phyloP scores from a whole-genome alignment of 2,113 vertebrate genomes.

The Verasper variegatus region DNA sequence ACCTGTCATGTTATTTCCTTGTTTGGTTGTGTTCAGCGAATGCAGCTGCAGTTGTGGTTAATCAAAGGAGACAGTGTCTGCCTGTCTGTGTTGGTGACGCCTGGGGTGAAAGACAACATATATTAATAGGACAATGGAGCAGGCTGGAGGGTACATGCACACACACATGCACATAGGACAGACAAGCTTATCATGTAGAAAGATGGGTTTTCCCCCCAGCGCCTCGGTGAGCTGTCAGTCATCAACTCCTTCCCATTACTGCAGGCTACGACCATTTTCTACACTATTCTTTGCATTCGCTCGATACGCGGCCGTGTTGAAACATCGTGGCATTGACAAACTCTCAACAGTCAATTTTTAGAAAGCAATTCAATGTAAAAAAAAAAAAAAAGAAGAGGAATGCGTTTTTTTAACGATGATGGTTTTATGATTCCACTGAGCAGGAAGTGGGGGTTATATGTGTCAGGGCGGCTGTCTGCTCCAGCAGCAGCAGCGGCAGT shows the following conservation, averaged over 20 bases:
- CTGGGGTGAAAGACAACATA: slow-evolving; percentile 56
- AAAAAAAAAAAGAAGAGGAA: slow-evolving; percentile 22
- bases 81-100: slow-evolving; percentile 5
- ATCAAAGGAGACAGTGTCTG: slow-evolving; percentile 40
- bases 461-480: slow-evolving; percentile 50
- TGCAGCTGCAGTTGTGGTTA: slow-evolving; percentile 54
- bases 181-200: slow-evolving; percentile 55
- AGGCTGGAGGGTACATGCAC: slow-evolving; percentile 23
- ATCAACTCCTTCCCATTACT: slow-evolving; percentile 42
- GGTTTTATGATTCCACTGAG: slow-evolving; percentile 56
- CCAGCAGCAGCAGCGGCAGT: slow-evolving; percentile 54
- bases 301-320: slow-evolving; percentile 1
- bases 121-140: slow-evolving; percentile 72
- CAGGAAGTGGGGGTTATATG: slow-evolving; percentile 62
- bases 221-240: slow-evolving; percentile 57
- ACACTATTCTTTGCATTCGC: slow-evolving; percentile 22
- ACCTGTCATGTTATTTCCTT: slow-evolving; percentile 33
- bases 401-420: slow-evolving; percentile 44
- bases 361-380: slow-evolving; percentile 11
- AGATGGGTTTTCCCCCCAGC: slow-evolving; percentile 39
- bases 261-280: slow-evolving; percentile 30
- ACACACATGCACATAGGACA: slow-evolving; percentile 37
- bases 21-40: slow-evolving; percentile 31
- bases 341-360: slow-evolving; percentile 32
- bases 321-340: slow-evolving; percentile 28